Percentiles rank a stretch among this genome's conserved stretches.
Conservation (phyloP, 2,113 vertebrate species). For the Heptranchias perlo region DNA sequence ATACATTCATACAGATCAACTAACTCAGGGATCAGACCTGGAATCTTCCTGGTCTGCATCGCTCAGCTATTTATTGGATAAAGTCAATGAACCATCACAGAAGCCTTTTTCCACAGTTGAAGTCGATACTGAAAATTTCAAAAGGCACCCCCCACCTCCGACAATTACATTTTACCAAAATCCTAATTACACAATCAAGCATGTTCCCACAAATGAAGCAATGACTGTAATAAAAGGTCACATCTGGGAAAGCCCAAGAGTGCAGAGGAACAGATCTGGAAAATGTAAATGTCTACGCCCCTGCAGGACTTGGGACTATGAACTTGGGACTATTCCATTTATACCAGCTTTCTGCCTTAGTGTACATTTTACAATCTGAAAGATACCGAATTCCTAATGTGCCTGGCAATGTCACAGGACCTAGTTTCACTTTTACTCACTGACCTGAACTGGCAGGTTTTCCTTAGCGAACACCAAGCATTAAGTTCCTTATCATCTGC, state of each 20-base stretch:
- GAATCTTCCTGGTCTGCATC: neutral
- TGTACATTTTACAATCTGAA: too few relatives aligned
- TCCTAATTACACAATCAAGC: neutral
- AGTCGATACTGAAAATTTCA: too few relatives aligned
- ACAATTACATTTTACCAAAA: neutral
- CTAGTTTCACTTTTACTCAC: neutral
- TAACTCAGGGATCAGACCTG: neutral
- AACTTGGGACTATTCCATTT: neutral
- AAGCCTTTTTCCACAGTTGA: too few relatives aligned
- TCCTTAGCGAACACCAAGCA: slow-evolving; percentile 78
- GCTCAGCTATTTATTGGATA: too few relatives aligned
- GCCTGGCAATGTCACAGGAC: neutral
- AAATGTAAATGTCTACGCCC: too few relatives aligned
- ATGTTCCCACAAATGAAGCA: neutral
- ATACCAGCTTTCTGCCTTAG: neutral
- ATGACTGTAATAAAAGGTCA: neutral
- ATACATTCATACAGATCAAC: neutral
- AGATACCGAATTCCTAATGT: neutral
- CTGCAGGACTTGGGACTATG: neutral
- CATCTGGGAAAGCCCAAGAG: neutral
- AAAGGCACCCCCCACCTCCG: too few relatives aligned
- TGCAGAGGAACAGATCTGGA: neutral
- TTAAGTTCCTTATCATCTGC: slow-evolving; percentile 80
- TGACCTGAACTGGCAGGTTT: slow-evolving; percentile 89
- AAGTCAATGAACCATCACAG: too few relatives aligned